phyloP scores from a whole-genome alignment of 1,140 invertebrate species.

The Drosophila gunungcola region DNA sequence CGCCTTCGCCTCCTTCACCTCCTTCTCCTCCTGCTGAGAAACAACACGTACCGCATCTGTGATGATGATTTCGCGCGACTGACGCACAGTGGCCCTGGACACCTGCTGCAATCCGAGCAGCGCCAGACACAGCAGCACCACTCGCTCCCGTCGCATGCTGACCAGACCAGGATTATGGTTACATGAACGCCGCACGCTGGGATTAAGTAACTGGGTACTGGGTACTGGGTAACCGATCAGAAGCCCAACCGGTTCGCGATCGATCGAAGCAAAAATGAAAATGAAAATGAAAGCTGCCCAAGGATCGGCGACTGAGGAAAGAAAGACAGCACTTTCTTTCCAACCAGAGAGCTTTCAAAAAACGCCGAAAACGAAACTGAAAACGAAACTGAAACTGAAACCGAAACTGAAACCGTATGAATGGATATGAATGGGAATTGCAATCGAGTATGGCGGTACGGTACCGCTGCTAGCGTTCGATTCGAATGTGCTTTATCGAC shows the following conservation, averaged over 20 bases:
- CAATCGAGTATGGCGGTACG: conserved; percentile 49
- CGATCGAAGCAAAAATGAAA: conserved; percentile 48
- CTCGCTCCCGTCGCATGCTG: conserved; percentile 58
- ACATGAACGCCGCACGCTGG: conserved; percentile 54
- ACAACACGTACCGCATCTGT: conserved; percentile 80
- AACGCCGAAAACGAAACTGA: conserved; percentile 31
- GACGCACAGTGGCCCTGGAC: conserved; percentile 58
- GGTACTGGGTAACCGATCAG: conserved; percentile 45
- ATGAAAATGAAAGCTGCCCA: conserved; percentile 63
- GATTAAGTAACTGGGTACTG: conserved; percentile 60
- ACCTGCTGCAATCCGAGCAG: conserved; percentile 58
- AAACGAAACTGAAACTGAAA: conserved; percentile 26
- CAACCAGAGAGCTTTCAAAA: conserved; percentile 46
- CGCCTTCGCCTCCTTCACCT: neutral
- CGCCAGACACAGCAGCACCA: conserved; percentile 48
- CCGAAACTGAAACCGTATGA: conserved; percentile 39
- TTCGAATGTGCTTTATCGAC: conserved; percentile 80
- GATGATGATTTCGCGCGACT: conserved; percentile 81
- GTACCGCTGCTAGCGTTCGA: conserved; percentile 72
- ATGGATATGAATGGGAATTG: conserved; percentile 72
- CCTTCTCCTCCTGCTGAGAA: too few relatives aligned
- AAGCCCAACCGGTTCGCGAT: conserved; percentile 62
- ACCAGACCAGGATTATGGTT: conserved; percentile 69
- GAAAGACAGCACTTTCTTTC: conserved; percentile 32
- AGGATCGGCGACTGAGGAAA: conserved; percentile 46